phyloP scores from a whole-genome alignment of 2,888 invertebrate genomes.

The Folsomia manolachei region DNA sequence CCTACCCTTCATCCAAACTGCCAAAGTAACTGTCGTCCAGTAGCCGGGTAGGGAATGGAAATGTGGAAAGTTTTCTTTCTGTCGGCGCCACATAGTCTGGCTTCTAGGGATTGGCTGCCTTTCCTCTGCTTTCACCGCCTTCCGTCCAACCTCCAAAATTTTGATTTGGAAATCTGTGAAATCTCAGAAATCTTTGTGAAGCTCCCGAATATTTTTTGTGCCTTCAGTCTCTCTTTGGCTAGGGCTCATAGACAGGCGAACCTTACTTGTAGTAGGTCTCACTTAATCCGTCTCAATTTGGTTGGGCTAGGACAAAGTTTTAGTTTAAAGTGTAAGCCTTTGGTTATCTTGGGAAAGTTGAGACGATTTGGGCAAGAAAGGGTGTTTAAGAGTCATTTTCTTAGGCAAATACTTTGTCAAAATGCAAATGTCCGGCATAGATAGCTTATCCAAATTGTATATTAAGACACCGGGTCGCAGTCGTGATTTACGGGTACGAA shows the following conservation, averaged over 20 bases:
- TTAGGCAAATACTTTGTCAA: too few relatives aligned
- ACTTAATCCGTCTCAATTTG: neutral
- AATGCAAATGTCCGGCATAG: too few relatives aligned
- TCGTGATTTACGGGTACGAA: neutral
- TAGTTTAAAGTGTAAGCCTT: too few relatives aligned
- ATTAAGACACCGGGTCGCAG: too few relatives aligned
- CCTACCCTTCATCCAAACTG: conserved; percentile 30
- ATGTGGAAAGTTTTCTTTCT: conserved; percentile 28
- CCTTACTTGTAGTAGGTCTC: too few relatives aligned
- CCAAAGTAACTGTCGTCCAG: conserved; percentile 35
- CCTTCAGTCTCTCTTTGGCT: conserved; percentile 36
- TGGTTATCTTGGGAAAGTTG: neutral
- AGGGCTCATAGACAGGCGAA: too few relatives aligned
- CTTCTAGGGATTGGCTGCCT: conserved; percentile 46
- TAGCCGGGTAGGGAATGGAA: conserved; percentile 1
- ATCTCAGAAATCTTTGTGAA: conserved; percentile 11
- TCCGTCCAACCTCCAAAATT: conserved; percentile 35
- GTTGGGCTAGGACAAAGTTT: too few relatives aligned
- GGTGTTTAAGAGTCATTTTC: too few relatives aligned
- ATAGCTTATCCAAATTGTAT: too few relatives aligned
- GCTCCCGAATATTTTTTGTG: conserved; percentile 37
- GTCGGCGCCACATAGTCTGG: conserved; percentile 50
- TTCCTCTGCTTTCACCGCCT: conserved; percentile 50
- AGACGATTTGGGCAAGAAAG: too few relatives aligned
- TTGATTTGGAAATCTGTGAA: conserved; percentile 26